phyloP scores from a whole-genome alignment of 2,888 invertebrate genomes.

The Amitus sp. region DNA sequence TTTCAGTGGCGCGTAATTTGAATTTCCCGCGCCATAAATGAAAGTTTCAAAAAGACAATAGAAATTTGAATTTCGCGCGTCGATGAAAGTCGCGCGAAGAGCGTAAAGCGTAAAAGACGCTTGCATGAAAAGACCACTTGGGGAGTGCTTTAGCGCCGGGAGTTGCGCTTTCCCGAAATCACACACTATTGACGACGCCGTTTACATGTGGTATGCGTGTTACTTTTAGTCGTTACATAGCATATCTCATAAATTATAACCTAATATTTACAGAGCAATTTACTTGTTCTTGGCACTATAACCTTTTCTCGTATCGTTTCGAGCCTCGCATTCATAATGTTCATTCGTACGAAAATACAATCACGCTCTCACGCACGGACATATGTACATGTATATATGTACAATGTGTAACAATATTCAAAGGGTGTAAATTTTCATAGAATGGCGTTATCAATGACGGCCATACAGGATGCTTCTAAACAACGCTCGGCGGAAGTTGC shows the following conservation, averaged over 20 bases:
- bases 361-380: slow-evolving; percentile 4
- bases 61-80: too few species aligned
- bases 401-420: neutral
- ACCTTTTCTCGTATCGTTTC: slow-evolving; percentile 34
- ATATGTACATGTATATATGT: neutral
- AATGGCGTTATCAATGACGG: too few species aligned
- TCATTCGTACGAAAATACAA: neutral
- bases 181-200: slow-evolving; percentile 41
- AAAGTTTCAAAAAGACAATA: too few species aligned
- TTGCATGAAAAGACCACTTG: too few species aligned
- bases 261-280: slow-evolving; percentile 60
- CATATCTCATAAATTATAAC: slow-evolving; percentile 59
- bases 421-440: too few species aligned
- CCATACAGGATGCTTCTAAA: too few species aligned
- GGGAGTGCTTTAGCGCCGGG: too few species aligned
- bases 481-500: too few species aligned
- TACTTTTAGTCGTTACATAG: slow-evolving; percentile 58
- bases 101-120: too few species aligned
- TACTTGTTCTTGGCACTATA: slow-evolving; percentile 58
- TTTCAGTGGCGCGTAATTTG: too few species aligned
- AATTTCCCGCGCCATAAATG: too few species aligned
- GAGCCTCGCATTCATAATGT: neutral
- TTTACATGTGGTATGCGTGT: slow-evolving; percentile 50
- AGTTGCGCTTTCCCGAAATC: slow-evolving; percentile 42
- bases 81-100: too few species aligned